Evolutionary conservation across 2,888 invertebrate species (phyloP).

Genomic region (Volucella inanis): DNA sequence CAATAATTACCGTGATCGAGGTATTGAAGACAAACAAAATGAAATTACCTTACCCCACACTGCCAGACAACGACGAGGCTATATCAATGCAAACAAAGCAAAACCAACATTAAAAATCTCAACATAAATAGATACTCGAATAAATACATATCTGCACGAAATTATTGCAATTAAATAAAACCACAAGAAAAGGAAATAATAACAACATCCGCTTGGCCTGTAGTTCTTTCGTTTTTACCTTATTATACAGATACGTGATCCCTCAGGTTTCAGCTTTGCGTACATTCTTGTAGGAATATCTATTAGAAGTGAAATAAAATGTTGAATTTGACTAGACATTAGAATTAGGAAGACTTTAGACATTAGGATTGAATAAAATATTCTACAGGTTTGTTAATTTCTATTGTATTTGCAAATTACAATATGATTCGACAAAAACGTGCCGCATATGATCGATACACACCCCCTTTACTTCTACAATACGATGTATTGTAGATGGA

Average conservation of each 20-base stretch:
- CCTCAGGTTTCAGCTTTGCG: constrained; percentile 12
- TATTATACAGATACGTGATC: constrained; percentile 3
- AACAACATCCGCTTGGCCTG: constrained; percentile 55
- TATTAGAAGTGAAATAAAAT: constrained; percentile 33
- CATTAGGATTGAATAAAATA: constrained; percentile 37
- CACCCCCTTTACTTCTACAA: constrained; percentile 22
- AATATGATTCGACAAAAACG: neutral
- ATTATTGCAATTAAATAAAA: constrained; percentile 63
- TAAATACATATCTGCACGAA: constrained; percentile 35
- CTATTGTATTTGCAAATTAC: constrained; percentile 11
- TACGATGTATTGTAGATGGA: neutral
- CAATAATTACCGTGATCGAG: constrained; percentile 5
- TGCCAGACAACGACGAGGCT: constrained; percentile 37
- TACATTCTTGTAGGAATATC: neutral
- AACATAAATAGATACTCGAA: constrained; percentile 18
- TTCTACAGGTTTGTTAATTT: constrained; percentile 27
- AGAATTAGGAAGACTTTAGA: too few species aligned
- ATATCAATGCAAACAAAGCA: constrained; percentile 36
- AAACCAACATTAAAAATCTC: constrained; percentile 7
- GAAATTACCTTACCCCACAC: constrained; percentile 6
- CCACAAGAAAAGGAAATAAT: constrained; percentile 50
- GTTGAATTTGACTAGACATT: constrained; percentile 8
- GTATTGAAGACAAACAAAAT: neutral
- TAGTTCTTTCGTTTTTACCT: constrained; percentile 18
- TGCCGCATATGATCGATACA: constrained; percentile 21